Conservation (phyloP, 2,113 vertebrate genomes). For the Chlamydotis undulata region DNA sequence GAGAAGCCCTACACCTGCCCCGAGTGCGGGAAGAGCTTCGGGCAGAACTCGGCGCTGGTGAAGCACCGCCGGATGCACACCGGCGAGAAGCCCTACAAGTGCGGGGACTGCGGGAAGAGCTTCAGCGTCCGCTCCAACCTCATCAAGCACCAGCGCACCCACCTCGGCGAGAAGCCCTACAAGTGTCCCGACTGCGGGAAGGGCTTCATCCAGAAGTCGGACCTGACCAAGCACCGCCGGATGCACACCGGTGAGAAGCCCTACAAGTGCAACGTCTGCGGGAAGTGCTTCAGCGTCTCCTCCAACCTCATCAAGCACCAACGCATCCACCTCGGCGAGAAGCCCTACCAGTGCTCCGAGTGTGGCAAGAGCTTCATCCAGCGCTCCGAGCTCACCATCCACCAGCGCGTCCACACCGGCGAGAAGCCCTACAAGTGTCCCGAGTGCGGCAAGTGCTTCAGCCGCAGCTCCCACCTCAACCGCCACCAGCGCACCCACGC, state of each 20-base stretch:
- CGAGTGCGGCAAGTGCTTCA: slow-evolving; percentile 37
- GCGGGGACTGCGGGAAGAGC: background rate
- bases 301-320: slow-evolving; percentile 2
- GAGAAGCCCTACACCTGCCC: background rate
- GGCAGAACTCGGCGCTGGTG: background rate
- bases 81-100: background rate
- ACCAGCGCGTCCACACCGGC: slow-evolving; percentile 15
- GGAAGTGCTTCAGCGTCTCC: slow-evolving; percentile 27
- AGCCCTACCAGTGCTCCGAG: slow-evolving; percentile 10
- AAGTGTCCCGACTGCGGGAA: slow-evolving; percentile 9
- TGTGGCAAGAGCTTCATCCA: slow-evolving; percentile 57
- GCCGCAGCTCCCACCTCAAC: slow-evolving; percentile 47
- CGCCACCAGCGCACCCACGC: slow-evolving; percentile 12
- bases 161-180: slow-evolving; percentile 35
- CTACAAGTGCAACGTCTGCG: background rate
- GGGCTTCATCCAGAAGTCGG: slow-evolving; percentile 29
- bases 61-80: background rate
- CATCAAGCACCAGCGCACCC: slow-evolving; percentile 32
- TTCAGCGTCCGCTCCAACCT: background rate
- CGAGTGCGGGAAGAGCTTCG: background rate
- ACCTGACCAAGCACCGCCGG: slow-evolving; percentile 17
- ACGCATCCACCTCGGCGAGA: background rate
- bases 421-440: slow-evolving; percentile 40
- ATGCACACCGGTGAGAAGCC: slow-evolving; percentile 39
- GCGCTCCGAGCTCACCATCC: slow-evolving; percentile 56